These are phyloP conservation scores for Pogonocherus hispidulus DNA, from an alignment of 2,888 invertebrate species.

Conservation along the genomic window DNA sequence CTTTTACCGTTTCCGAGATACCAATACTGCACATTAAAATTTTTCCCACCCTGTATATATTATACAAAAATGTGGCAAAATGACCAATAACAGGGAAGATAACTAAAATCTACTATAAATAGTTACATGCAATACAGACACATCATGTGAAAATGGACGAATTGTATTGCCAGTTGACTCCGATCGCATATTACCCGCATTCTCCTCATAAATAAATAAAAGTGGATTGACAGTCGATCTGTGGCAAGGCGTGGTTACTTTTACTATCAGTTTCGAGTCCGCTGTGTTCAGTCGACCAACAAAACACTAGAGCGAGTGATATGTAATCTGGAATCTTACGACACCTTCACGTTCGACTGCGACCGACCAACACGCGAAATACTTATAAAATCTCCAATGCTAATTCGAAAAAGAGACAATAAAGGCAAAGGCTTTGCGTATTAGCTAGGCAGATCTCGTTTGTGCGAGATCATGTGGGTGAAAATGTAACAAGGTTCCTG, in stretches of 20 bases:
- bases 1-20: too few relatives aligned
- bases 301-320: constrained; percentile 52
- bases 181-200: constrained; percentile 44
- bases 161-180: constrained; percentile 28
- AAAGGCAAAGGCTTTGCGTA: constrained; percentile 20
- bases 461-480: constrained; percentile 34
- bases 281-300: constrained; percentile 58
- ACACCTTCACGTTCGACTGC: constrained; percentile 36
- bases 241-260: constrained; percentile 56
- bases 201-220: constrained; percentile 50
- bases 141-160: constrained; percentile 9
- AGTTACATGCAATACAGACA: too few relatives aligned
- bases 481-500: constrained; percentile 38
- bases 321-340: constrained; percentile 53
- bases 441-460: constrained; percentile 28
- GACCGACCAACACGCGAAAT: constrained; percentile 37
- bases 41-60: too few relatives aligned
- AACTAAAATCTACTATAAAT: too few relatives aligned
- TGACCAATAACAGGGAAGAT: too few relatives aligned
- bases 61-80: too few relatives aligned
- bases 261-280: constrained; percentile 54
- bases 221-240: constrained; percentile 52
- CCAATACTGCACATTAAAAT: too few relatives aligned
- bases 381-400: constrained; percentile 25
- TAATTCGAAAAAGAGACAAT: constrained; percentile 32